Percentiles rank a stretch among this genome's conserved stretches.
Conservation (phyloP, 2,797 vertebrate species). For the Oryzias dopingdopingensis region DNA sequence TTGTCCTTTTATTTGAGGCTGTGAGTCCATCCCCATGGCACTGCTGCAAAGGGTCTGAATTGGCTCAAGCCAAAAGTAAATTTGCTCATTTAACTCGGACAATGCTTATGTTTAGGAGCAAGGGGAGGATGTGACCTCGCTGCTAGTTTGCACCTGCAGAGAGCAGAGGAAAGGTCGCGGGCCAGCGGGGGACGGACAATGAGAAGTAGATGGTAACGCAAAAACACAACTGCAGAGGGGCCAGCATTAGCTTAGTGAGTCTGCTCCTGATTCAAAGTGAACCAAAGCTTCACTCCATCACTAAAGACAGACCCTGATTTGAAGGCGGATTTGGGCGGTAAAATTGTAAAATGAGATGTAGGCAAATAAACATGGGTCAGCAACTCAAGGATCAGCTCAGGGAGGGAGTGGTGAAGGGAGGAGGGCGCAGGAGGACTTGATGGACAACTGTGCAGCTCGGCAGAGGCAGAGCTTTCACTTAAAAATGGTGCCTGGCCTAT, state of each 20-base stretch:
- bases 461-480: constrained; percentile 80
- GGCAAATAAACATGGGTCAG: constrained; percentile 74
- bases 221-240: neutral
- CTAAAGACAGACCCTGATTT: constrained; percentile 12
- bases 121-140: constrained; percentile 75
- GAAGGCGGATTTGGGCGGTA: neutral
- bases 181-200: constrained; percentile 43
- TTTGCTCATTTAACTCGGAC: constrained; percentile 75
- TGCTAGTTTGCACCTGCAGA: constrained; percentile 69
- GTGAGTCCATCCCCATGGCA: constrained; percentile 30
- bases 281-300: constrained; percentile 12
- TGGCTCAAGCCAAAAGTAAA: constrained; percentile 71
- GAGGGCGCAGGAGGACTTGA: constrained; percentile 63
- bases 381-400: constrained; percentile 66
- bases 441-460: constrained; percentile 75
- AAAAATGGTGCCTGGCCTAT: constrained; percentile 83
- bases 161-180: constrained; percentile 46
- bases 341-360: constrained; percentile 67
- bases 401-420: constrained; percentile 29
- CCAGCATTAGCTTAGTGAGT: neutral
- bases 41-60: constrained; percentile 46
- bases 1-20: constrained; percentile 1
- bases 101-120: constrained; percentile 78
- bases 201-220: constrained; percentile 2
- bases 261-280: neutral